Base-by-base conservation (phyloP, 2,113 vertebrate genomes). In the Chloroceryle aenea region DNA sequence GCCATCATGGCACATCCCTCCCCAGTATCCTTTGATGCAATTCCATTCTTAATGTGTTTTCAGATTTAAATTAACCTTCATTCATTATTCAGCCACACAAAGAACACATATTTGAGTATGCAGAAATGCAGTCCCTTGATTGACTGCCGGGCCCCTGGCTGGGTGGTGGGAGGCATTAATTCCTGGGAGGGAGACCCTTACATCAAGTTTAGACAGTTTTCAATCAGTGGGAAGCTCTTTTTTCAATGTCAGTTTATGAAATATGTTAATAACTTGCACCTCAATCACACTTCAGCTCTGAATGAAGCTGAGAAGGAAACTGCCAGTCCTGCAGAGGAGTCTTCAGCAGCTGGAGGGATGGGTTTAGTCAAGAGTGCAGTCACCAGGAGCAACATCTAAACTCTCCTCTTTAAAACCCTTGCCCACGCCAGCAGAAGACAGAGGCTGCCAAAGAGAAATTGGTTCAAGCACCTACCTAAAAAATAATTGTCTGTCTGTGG, bases 1-100 rank as follows among this genome's bases (percentile, higher is more conserved):
- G 19, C 62, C 64, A 30, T 72, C 71, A 69, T 81, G 74, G 58
- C 80, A 10, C 50, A 17, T 29, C 80, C 59, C 64, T 94, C 80
- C 75, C 52, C 59, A 36, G 61, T 13, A 53, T 43, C 85, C 69
- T 90, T 72, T 52, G 14, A 38, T 75, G 71, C 82, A 61, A 32
- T 53, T 94, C 90, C 38, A 53, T 74, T 74, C 84, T 53, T 12
- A 50, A 82, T 71, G 43, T 89, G 81, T 81, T 95, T 90, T 66
- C 78, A 74, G 75, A 47, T 90, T 66, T n/a, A 85, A 96, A 95
- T 89, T 64, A 96, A 56, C 86, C 58, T 71, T 87, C 61, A 25
- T 81, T 95, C 76, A 32, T 50, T 89, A 83, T 88, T 95, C 72
- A 95, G 79, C 48, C 56, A 19, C 25, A 18, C 74, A 55, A 55